Evolutionary conservation across 2,113 vertebrate genomes (phyloP).

Genomic region (Athene noctua): DNA sequence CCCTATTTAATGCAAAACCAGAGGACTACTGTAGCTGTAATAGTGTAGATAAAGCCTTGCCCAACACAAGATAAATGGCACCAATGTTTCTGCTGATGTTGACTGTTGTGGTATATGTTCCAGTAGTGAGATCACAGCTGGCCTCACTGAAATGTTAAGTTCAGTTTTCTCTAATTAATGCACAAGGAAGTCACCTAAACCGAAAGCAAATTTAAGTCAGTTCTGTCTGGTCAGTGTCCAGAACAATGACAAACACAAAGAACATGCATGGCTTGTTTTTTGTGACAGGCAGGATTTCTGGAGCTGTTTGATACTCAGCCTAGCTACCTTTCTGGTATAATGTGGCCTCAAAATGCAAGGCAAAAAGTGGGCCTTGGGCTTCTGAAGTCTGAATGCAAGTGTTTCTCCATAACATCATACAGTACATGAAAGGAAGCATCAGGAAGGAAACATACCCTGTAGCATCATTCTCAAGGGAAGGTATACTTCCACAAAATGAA

Average conservation of each 20-base stretch:
- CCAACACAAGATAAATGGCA: background rate
- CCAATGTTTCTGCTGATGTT: background rate
- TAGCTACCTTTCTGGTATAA: background rate
- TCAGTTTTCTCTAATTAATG: background rate
- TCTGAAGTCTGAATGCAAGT: background rate
- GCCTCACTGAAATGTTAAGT: background rate
- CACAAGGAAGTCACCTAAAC: background rate
- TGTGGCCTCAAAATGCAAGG: background rate
- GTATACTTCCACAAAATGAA: slow-evolving; percentile 45
- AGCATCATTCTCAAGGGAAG: slow-evolving; percentile 26
- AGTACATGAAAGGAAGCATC: slow-evolving; percentile 18
- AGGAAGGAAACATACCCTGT: slow-evolving; percentile 26
- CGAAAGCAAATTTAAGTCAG: background rate
- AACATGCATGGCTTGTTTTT: background rate
- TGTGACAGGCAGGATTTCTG: background rate
- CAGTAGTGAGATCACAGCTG: background rate
- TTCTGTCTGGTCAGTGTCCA: background rate
- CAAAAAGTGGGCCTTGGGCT: background rate
- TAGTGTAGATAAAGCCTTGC: background rate
- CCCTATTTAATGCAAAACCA: background rate
- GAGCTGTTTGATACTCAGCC: background rate
- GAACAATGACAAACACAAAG: background rate
- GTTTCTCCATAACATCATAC: slow-evolving; percentile 14
- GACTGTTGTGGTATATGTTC: background rate
- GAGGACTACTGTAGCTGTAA: background rate